A percentile compares a stretch with the other conserved stretches of the same genome.
phyloP scores from a whole-genome alignment of 2,888 invertebrate genomes.

The Nebria brevicollis region DNA sequence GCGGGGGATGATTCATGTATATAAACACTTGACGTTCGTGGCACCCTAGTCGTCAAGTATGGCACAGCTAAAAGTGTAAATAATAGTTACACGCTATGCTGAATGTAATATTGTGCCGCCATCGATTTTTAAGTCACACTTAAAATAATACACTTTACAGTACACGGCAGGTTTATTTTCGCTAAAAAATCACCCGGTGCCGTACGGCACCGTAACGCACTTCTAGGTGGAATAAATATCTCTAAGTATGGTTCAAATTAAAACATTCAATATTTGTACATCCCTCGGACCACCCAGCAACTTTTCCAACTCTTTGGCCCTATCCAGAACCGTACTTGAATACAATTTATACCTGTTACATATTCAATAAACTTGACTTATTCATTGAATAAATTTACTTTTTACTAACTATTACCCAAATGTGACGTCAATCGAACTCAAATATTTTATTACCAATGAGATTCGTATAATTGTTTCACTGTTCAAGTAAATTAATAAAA shows the following conservation, averaged over 20 bases:
- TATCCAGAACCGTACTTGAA: neutral
- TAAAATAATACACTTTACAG: neutral
- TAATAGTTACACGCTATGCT: neutral
- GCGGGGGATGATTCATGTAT: neutral
- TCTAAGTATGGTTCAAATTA: slow-evolving; percentile 51
- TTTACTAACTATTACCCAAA: no score
- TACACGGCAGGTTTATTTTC: neutral
- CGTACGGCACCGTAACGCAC: neutral
- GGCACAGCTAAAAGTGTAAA: neutral
- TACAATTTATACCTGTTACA: neutral
- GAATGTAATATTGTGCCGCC: neutral
- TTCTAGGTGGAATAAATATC: slow-evolving; percentile 29
- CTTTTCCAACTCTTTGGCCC: slow-evolving; percentile 7
- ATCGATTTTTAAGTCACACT: neutral
- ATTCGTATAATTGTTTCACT: no score
- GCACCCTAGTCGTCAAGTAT: neutral
- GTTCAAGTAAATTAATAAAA: no score
- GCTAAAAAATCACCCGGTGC: neutral
- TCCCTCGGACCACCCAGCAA: slow-evolving; percentile 48
- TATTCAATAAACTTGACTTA: neutral
- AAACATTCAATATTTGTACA: slow-evolving; percentile 56
- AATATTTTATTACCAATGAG: neutral
- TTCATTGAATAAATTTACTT: no score
- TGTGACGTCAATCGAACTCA: neutral
- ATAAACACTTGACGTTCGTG: neutral